Evolutionary conservation across 2,888 invertebrate species (phyloP).

Genomic region (Drosophila seclusa): DNA sequence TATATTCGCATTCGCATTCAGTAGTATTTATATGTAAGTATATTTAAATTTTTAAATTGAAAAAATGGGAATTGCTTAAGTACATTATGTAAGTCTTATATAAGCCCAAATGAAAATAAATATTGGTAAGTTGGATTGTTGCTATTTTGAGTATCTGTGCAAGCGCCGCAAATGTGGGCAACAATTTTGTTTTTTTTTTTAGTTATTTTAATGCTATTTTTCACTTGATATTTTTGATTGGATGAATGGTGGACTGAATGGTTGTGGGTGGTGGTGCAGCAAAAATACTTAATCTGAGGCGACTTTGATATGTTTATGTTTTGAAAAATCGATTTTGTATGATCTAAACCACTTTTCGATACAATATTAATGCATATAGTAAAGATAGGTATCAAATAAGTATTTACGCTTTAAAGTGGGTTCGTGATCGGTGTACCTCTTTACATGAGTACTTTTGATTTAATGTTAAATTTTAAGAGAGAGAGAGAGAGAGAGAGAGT

Average conservation of each 20-base stretch:
- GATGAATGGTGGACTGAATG: slow-evolving; percentile 5
- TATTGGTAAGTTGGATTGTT: slow-evolving; percentile 16
- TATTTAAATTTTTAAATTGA: slow-evolving; percentile 25
- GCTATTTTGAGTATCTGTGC: slow-evolving; percentile 37
- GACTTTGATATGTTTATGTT: slow-evolving; percentile 58
- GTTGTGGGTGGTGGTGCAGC: neutral
- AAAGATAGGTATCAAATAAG: slow-evolving; percentile 14
- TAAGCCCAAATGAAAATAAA: slow-evolving; percentile 28
- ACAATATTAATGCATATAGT: slow-evolving; percentile 14
- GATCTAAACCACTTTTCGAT: slow-evolving; percentile 22
- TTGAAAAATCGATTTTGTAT: slow-evolving; percentile 36
- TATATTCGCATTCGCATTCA: slow-evolving; percentile 27
- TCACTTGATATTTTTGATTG: neutral
- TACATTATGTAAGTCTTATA: slow-evolving; percentile 42
- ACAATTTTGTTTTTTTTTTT: slow-evolving; percentile 20
- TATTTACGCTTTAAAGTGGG: slow-evolving; percentile 6
- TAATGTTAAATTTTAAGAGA: slow-evolving; percentile 10
- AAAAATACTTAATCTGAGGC: slow-evolving; percentile 42
- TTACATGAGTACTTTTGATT: slow-evolving; percentile 7
- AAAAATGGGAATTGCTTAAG: slow-evolving; percentile 47
- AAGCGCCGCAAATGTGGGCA: slow-evolving; percentile 51
- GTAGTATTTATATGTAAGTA: slow-evolving; percentile 20
- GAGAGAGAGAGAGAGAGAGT: neutral
- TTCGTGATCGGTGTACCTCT: neutral
- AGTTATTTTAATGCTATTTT: neutral